Evolutionary conservation across 2,888 invertebrate species (phyloP), one percentile per base, ranked within the genome.

Genomic region (Ephialtes manifestator): DNA sequence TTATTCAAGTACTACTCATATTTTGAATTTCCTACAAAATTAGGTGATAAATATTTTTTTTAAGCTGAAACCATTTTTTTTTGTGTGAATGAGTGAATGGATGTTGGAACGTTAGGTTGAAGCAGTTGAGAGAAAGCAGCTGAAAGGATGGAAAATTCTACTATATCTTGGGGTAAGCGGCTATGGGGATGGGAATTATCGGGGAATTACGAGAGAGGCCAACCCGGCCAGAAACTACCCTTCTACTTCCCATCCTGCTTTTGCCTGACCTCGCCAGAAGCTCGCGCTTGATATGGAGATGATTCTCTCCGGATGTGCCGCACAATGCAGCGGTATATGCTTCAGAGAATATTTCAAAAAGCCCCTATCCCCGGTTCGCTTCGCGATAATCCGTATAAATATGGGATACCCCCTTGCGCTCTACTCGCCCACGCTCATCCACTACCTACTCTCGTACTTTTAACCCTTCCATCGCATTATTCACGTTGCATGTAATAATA

Each of bases 161-260:
- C 51, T 46, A 24, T 48, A 71, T 60, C n/a, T 39, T 72, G 15
- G 28, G 39, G 58, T 20, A 53, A 5, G 74, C 58, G 28, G 48
- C 70, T 70, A 48, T 60, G 71, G 67, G 63, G 65, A 75, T 79
- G 55, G 58, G 71, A 82, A 82, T 83, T 86, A 86, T 81, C 83
- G 67, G 80, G 58, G 83, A 84, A 83, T 83, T 88, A 85, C 89
- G 83, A 85, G 83, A 85, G 83, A 76, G 83, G 80, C 53, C 24
- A 74, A 20, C 39, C 48, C 68, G 70, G 79, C 70, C 46, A 60
- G 82, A 65, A 77, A 84, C 28, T 28, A 24, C 28, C 13, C 58
- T 15, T 58, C 55, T 55, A 18, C 58, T 24, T 58, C 58, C 58
- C 28, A 53, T 58, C 70, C 46, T 28, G 51, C 68, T 55, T 15